These are phyloP conservation scores for Fragum whitleyi DNA, from an alignment of 2,888 invertebrate species.

Conservation along the genomic window DNA sequence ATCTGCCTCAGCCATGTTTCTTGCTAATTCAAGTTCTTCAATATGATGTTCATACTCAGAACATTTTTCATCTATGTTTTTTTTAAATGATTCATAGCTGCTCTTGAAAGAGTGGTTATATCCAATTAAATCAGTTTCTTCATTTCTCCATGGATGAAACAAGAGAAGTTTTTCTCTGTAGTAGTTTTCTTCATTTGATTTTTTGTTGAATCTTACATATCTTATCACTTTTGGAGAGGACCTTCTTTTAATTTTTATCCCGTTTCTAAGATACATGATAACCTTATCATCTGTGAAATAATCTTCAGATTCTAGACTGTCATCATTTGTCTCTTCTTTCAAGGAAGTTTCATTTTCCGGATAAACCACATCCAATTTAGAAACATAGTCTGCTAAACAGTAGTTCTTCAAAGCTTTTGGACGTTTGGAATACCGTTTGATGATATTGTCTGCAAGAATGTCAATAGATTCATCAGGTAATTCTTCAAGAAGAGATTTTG, in stretches of 20 bases:
- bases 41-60: constrained; percentile 54
- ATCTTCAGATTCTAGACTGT: not conserved
- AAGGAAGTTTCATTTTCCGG: constrained; percentile 25
- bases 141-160: constrained; percentile 59
- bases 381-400: constrained; percentile 45
- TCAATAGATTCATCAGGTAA: constrained; percentile 46
- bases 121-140: constrained; percentile 41
- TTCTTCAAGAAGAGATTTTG: constrained; percentile 22
- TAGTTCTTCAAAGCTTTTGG: constrained; percentile 35
- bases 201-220: constrained; percentile 46
- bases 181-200: constrained; percentile 50
- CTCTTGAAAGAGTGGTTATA: constrained; percentile 37
- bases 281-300: not conserved
- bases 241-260: constrained; percentile 44
- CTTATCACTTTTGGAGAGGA: constrained; percentile 37
- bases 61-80: constrained; percentile 28
- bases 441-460: constrained; percentile 30
- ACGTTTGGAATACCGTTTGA: constrained; percentile 43
- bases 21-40: constrained; percentile 51
- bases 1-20: constrained; percentile 41
- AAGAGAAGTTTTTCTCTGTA: constrained; percentile 42
- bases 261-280: constrained; percentile 39
- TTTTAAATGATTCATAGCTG: constrained; percentile 33
- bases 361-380: constrained; percentile 42
- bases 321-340: constrained; percentile 25